Conservation (phyloP, 2,113 vertebrate genomes). For the Colinus virginianus region DNA sequence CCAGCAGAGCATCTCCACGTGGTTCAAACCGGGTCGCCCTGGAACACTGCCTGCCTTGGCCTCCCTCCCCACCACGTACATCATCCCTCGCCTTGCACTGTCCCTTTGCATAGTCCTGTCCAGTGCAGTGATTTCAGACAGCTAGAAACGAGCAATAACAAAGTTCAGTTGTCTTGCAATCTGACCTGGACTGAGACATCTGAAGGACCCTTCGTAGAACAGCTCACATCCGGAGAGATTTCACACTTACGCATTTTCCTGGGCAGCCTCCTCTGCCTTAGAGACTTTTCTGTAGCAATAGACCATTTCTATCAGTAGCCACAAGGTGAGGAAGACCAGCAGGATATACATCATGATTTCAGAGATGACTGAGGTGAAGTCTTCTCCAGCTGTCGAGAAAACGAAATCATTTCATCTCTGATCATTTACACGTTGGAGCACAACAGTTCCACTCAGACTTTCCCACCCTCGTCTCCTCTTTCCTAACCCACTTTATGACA, state of each 20-base stretch:
- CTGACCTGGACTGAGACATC: rapidly evolving
- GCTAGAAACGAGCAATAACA: rapidly evolving
- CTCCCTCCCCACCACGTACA: rapidly evolving
- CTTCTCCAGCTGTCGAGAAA: slow-evolving; percentile 81
- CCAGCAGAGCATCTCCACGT: not conserved
- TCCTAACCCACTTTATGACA: not conserved
- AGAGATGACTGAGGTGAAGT: slow-evolving; percentile 90
- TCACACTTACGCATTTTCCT: slow-evolving; percentile 92
- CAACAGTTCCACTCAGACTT: not conserved
- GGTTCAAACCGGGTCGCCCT: rapidly evolving
- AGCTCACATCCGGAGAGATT: not conserved
- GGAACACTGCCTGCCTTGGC: rapidly evolving
- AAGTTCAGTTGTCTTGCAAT: not conserved
- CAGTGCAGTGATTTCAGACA: not conserved
- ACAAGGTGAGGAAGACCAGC: slow-evolving; percentile 94
- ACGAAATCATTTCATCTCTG: not conserved
- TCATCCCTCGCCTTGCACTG: rapidly evolving
- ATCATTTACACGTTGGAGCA: not conserved
- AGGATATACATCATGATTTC: slow-evolving; percentile 99
- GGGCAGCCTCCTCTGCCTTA: slow-evolving; percentile 90
- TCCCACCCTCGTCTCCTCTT: not conserved
- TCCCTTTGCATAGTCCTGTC: not conserved
- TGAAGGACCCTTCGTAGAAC: not conserved
- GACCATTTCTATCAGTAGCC: slow-evolving; percentile 96
- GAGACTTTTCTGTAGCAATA: slow-evolving; percentile 99